Percentiles rank a stretch among this genome's conserved stretches.
Conservation (phyloP, 2,797 vertebrate species). For the Heteromormyrus szaboi region DNA sequence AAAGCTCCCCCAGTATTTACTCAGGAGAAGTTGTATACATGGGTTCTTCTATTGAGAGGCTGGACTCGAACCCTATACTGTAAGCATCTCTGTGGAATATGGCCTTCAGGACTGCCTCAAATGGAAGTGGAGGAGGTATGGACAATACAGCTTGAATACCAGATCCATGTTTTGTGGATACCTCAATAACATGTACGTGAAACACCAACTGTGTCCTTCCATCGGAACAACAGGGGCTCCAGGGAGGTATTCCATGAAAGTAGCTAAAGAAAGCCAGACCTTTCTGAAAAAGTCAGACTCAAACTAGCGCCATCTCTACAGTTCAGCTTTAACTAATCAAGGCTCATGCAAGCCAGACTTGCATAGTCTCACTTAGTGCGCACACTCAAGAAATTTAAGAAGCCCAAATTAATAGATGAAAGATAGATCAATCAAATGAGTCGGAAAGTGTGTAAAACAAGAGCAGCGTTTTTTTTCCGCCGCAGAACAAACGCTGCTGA, state of each 20-base stretch:
- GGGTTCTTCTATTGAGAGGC: background rate
- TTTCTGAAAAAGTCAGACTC: background rate
- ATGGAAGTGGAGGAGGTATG: background rate
- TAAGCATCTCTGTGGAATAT: background rate
- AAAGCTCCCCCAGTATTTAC: background rate
- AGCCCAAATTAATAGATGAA: background rate
- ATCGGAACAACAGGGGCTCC: background rate
- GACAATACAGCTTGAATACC: background rate
- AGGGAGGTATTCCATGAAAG: background rate
- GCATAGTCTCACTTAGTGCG: background rate
- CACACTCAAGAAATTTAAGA: background rate
- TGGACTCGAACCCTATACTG: background rate
- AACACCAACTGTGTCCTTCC: background rate
- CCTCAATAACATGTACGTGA: background rate
- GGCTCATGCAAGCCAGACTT: background rate
- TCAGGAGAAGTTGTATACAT: background rate
- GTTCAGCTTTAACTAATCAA: background rate
- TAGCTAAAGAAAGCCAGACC: background rate
- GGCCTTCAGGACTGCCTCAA: background rate
- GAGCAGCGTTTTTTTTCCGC: background rate
- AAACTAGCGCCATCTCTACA: background rate
- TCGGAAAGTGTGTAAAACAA: background rate
- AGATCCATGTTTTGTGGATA: background rate
- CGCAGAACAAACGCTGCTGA: background rate
- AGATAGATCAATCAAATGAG: background rate